Evolutionary conservation across 2,113 vertebrate genomes (phyloP).

Genomic region (Psephotus haematonotus): DNA sequence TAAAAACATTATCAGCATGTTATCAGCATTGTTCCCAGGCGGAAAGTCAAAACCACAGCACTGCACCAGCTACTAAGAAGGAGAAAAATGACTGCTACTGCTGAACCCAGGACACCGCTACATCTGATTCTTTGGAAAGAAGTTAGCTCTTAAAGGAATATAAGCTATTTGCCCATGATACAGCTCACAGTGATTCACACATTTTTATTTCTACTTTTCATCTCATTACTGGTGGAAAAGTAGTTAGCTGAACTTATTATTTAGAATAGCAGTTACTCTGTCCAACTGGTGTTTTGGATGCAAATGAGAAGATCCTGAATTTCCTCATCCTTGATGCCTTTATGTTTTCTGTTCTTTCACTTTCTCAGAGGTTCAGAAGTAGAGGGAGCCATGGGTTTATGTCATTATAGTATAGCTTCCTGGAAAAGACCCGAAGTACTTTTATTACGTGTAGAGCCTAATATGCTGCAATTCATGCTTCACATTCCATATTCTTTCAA

Average conservation of each 20-base stretch:
- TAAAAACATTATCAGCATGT: no score
- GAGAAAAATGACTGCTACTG: no score
- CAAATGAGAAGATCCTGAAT: neutral
- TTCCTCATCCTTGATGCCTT: fast-evolving
- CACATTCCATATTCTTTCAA: neutral
- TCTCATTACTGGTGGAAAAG: neutral
- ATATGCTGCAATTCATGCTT: neutral
- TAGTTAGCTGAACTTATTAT: neutral
- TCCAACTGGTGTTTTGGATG: neutral
- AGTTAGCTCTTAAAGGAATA: neutral
- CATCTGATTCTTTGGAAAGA: neutral
- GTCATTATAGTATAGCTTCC: neutral
- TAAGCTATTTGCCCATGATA: neutral
- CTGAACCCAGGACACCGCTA: neutral
- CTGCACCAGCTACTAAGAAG: no score
- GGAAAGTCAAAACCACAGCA: no score
- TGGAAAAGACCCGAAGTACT: neutral
- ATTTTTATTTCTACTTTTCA: neutral
- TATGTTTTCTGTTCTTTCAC: neutral
- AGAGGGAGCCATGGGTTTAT: neutral
- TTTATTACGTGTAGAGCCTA: neutral
- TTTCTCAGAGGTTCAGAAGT: neutral
- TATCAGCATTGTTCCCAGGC: no score
- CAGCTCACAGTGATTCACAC: neutral
- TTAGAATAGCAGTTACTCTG: neutral